These are phyloP conservation scores for Acanthornis magna DNA, from an alignment of 2,797 vertebrate genomes.

Conservation along the genomic window DNA sequence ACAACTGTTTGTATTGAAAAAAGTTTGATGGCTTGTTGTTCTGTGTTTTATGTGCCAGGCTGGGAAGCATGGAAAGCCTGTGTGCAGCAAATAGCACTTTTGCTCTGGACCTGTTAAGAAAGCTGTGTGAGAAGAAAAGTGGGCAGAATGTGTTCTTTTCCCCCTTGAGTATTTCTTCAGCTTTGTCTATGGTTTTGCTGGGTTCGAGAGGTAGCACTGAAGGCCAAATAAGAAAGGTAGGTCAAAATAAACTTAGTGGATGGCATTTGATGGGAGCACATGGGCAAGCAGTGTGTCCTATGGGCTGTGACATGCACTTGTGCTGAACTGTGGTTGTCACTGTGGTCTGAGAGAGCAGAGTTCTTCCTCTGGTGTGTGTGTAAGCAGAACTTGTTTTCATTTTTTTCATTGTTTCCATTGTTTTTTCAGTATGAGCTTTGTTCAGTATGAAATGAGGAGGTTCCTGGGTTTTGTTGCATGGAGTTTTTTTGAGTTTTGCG, in stretches of 20 bases:
- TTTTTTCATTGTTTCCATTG: too few species aligned
- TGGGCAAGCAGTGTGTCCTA: not conserved
- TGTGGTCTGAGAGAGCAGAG: not conserved
- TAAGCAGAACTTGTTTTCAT: not conserved
- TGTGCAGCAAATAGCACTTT: constrained; percentile 60
- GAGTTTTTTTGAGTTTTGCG: accelerated
- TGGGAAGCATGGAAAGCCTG: constrained; percentile 55
- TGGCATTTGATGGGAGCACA: not conserved
- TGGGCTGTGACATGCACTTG: not conserved
- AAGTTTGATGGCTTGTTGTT: accelerated
- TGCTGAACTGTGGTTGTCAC: not conserved
- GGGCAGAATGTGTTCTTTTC: constrained; percentile 81
- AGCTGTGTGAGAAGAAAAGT: constrained; percentile 64
- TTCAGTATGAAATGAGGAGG: not conserved
- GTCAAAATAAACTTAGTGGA: not conserved
- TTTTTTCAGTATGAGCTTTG: too few species aligned
- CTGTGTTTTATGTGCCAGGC: not conserved
- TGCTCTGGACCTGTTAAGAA: constrained; percentile 78
- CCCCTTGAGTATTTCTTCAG: constrained; percentile 85
- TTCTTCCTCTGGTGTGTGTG: not conserved
- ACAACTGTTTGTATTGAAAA: not conserved
- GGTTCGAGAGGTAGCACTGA: constrained; percentile 82
- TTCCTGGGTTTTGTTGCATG: accelerated
- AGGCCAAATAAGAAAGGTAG: constrained; percentile 84
- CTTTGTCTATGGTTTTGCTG: constrained; percentile 84